Evolutionary conservation across 2,888 invertebrate species (phyloP), one percentile per base, ranked within the genome.

Genomic region (Drosophila helvetica): DNA sequence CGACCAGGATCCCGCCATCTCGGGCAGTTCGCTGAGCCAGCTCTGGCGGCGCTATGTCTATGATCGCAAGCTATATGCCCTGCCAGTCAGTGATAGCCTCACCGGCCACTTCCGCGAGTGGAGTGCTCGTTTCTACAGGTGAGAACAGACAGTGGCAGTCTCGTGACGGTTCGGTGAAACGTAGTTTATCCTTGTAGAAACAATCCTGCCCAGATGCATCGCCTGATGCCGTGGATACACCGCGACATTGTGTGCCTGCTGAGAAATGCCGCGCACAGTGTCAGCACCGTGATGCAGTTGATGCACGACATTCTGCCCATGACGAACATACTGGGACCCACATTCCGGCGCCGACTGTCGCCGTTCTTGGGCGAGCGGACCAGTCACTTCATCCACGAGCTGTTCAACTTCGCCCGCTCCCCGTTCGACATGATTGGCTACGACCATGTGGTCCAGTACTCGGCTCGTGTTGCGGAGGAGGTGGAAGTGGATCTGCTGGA

Each of bases 331-430:
- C 74, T 90, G 33, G 91, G 91, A 25, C 88, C 90, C 9, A 94
- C 95, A 85, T 97, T 98, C 92, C 94, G 94, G 45, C 94, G 94
- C 47, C 93, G 94, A 15, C 91, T 98, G 57, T 93, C 93, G 30
- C 94, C 95, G 15, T 96, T 95, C 90, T 93, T 98, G 72, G 94
- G 95, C 19, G 92, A 93, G 1, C 93, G 95, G 77, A 96, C 97
- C 0, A 94, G 95, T 65, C 98, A 98, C 91, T 98, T 98, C 90
- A 94, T 97, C 38, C 98, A 98, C 90, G 98, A 98, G 90, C 94
- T 98, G 70, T 94, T 95, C 83, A 95, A 95, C 90, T 98, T 96
- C 92, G 97, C 98, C 38, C 94, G 96, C 30, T 97, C 97, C 12
- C 96, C 97, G 0, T 96, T 95, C 90, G 97, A 97, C 89, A 94